Evolutionary conservation across 2,888 invertebrate species (phyloP).

Genomic region (Pterostichus niger): DNA sequence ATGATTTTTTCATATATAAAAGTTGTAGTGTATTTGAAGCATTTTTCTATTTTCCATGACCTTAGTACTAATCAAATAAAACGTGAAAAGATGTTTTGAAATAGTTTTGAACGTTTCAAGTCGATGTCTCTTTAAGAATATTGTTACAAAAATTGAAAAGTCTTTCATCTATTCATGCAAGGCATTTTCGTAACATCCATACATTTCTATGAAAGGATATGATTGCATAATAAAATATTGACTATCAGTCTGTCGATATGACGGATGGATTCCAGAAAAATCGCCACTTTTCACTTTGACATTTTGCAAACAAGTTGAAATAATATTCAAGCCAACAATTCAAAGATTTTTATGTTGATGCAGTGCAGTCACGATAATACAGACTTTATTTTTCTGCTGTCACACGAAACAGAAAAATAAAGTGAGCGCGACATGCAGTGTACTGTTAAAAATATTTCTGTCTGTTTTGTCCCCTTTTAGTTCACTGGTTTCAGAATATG

Average conservation of each 20-base stretch:
- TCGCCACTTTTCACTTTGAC: neutral
- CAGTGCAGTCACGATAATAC: neutral
- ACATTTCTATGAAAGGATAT: slow-evolving; percentile 62
- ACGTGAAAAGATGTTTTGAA: no score
- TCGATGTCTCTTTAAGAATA: slow-evolving; percentile 20
- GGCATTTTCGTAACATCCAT: slow-evolving; percentile 52
- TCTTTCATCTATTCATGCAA: slow-evolving; percentile 29
- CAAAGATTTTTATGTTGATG: neutral
- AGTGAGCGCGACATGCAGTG: no score
- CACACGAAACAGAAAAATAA: no score
- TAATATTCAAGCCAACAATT: neutral
- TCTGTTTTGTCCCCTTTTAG: no score
- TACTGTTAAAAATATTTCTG: no score
- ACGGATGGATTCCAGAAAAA: slow-evolving; percentile 58
- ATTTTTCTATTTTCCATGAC: no score
- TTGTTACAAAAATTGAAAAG: slow-evolving; percentile 1
- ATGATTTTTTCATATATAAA: neutral
- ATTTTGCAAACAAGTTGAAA: neutral
- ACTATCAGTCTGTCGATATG: slow-evolving; percentile 64
- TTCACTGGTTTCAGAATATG: slow-evolving; percentile 37
- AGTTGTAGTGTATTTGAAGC: neutral
- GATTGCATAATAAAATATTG: slow-evolving; percentile 57
- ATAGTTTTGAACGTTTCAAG: neutral
- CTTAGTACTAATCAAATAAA: no score
- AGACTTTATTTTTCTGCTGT: no score